Evolutionary conservation across 2,113 vertebrate genomes (phyloP).

Genomic region (Zootoca vivipara): DNA sequence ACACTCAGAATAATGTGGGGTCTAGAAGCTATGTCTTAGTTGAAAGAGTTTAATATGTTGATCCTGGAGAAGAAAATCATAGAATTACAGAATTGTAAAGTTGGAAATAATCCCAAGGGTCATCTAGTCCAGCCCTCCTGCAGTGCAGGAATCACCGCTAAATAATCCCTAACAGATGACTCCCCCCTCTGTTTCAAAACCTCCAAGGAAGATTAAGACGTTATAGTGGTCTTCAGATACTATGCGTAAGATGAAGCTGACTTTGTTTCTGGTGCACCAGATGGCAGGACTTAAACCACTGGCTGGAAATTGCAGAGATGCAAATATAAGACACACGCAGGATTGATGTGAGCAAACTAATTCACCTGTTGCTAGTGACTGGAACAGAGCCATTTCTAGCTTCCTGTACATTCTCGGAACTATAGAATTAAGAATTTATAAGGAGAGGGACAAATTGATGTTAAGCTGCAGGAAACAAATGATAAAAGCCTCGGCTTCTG

Average conservation of each 20-base stretch:
- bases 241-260: neutral
- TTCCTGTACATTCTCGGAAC: neutral
- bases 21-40: no score
- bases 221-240: neutral
- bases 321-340: neutral
- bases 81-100: no score
- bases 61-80: neutral
- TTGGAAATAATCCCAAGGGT: no score
- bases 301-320: neutral
- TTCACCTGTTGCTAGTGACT: neutral
- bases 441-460: neutral
- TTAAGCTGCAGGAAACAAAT: neutral
- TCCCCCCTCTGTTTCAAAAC: no score
- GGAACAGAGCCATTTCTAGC: neutral
- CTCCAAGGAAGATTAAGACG: neutral
- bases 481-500: neutral
- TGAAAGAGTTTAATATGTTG: no score
- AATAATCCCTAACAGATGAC: no score
- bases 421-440: constrained; percentile 3
- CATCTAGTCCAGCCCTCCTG: no score
- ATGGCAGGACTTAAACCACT: neutral
- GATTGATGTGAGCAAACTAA: neutral
- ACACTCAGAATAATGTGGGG: no score
- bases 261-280: neutral
- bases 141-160: no score